Conservation (phyloP, 2,113 vertebrate species). For the Lepus timidus region DNA sequence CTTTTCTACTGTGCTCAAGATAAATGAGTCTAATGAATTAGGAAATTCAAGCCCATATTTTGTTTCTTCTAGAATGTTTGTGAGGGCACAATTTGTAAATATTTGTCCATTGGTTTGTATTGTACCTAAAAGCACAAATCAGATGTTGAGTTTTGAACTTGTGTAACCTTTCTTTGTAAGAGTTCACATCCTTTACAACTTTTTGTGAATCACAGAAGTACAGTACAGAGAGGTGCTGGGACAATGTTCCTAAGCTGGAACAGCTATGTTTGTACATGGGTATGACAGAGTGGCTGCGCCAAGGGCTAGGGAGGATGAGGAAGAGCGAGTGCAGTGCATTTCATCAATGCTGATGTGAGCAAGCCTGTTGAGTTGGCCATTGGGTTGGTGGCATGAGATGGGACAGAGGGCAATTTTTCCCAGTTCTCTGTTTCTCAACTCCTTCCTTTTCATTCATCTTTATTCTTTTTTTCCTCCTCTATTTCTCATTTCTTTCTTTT, state of each 20-base stretch:
- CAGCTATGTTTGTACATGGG: neutral
- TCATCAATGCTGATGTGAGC: neutral
- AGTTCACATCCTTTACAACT: neutral
- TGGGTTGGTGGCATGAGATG: neutral
- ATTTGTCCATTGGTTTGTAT: neutral
- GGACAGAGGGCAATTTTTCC: neutral
- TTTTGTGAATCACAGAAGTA: neutral
- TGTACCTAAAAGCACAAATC: neutral
- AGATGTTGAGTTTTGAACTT: neutral
- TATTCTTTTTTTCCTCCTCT: neutral
- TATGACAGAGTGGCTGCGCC: neutral
- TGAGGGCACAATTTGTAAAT: neutral
- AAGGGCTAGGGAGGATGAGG: neutral
- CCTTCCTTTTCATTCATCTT: neutral
- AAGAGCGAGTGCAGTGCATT: neutral
- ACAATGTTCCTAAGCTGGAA: neutral
- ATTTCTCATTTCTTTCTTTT: neutral
- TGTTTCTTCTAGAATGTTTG: neutral
- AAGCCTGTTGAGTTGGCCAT: neutral
- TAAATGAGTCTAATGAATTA: neutral
- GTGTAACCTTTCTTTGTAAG: neutral
- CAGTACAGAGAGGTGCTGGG: neutral
- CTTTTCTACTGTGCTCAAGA: slow-evolving; percentile 6
- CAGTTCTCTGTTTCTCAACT: neutral
- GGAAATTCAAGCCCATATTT: slow-evolving; percentile 5